A percentile compares a stretch with the other conserved stretches of the same genome.
Evolutionary conservation across 2,797 vertebrate genomes (phyloP).

Genomic region (Scomberomorus guttatus): DNA sequence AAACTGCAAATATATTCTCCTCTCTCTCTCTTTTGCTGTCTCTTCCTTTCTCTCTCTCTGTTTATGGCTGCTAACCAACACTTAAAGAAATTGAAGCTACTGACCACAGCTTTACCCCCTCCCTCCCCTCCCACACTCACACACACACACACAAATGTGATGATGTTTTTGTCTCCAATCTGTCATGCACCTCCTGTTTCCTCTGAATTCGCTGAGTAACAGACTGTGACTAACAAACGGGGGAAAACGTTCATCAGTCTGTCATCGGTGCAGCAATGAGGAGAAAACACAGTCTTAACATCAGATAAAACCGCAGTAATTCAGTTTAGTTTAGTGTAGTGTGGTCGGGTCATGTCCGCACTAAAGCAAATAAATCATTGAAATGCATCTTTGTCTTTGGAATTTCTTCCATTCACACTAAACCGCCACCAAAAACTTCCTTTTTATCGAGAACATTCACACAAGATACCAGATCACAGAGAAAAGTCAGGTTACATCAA

Average conservation of each 20-base stretch:
- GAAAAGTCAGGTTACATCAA: not conserved
- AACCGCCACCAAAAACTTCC: too few relatives aligned
- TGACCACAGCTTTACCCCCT: slow-evolving; percentile 37
- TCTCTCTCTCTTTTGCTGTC: not conserved
- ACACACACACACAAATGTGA: slow-evolving; percentile 1
- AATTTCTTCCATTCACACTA: not conserved
- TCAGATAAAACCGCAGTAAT: slow-evolving; percentile 27
- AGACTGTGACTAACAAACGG: slow-evolving; percentile 31
- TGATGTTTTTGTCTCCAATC: slow-evolving; percentile 78
- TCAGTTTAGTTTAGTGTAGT: too few relatives aligned
- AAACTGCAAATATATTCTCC: not conserved
- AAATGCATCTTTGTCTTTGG: not conserved
- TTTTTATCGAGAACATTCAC: not conserved
- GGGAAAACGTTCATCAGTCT: slow-evolving; percentile 39
- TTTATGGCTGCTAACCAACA: slow-evolving; percentile 56
- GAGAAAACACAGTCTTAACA: slow-evolving; percentile 12
- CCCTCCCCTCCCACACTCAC: not conserved
- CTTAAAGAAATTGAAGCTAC: slow-evolving; percentile 28
- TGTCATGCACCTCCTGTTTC: slow-evolving; percentile 73
- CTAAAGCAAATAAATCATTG: not conserved
- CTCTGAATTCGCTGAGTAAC: slow-evolving; percentile 38
- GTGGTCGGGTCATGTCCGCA: not conserved
- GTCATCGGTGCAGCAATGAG: not conserved
- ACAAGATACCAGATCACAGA: not conserved
- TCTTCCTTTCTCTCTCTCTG: slow-evolving; percentile 16